Conservation (phyloP, 2,888 invertebrate species). For the Parthenolecanium corni region DNA sequence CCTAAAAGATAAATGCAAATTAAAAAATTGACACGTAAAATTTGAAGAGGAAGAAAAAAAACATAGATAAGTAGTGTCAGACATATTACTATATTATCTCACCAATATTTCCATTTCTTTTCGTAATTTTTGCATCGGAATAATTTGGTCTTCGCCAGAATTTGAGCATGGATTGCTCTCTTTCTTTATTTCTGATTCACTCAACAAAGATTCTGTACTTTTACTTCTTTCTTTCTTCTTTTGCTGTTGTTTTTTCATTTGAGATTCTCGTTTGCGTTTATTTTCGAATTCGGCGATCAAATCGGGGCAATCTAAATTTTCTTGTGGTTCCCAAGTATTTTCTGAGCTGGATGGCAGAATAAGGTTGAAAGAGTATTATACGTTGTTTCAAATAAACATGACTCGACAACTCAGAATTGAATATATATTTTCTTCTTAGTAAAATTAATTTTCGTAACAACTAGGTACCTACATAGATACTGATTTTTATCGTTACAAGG, state of each 20-base stretch:
- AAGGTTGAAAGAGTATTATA: not conserved
- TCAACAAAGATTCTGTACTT: not conserved
- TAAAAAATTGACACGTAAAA: not conserved
- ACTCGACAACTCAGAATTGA: not conserved
- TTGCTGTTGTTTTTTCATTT: slow-evolving; percentile 1
- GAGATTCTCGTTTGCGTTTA: slow-evolving; percentile 44
- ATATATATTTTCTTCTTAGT: too few relatives aligned
- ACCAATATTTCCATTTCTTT: slow-evolving; percentile 21
- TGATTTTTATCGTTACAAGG: too few relatives aligned
- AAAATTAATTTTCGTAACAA: too few relatives aligned
- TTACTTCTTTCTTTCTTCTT: slow-evolving; percentile 34
- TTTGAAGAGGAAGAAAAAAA: not conserved
- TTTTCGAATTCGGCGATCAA: slow-evolving; percentile 75
- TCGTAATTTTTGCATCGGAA: slow-evolving; percentile 12
- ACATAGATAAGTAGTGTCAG: too few relatives aligned
- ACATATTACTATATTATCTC: too few relatives aligned
- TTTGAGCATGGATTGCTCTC: not conserved
- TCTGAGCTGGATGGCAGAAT: slow-evolving; percentile 47
- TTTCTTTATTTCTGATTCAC: slow-evolving; percentile 23
- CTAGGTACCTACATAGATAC: too few relatives aligned
- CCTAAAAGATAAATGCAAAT: slow-evolving; percentile 2
- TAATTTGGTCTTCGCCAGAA: slow-evolving; percentile 6
- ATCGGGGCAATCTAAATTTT: slow-evolving; percentile 80
- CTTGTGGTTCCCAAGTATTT: slow-evolving; percentile 92
- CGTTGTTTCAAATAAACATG: not conserved